Conservation (phyloP, 64 coral and sea anemone species). For the Cladopsammia gracilis region DNA sequence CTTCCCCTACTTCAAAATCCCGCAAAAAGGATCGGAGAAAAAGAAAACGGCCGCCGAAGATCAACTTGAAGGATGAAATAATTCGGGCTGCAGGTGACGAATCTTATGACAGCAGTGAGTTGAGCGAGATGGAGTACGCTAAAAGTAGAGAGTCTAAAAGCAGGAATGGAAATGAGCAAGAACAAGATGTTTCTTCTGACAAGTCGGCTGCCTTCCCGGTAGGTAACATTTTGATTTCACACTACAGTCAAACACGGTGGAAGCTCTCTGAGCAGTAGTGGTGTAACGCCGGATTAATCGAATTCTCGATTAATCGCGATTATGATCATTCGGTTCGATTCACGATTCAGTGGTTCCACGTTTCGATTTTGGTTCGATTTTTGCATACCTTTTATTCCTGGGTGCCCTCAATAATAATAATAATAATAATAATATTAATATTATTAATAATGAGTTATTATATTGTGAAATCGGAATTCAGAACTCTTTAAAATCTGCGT, state of each 20-base stretch:
- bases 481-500: no score
- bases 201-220: slow-evolving; percentile 58
- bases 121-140: slow-evolving; percentile 41
- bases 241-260: not conserved
- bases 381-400: no score
- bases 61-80: slow-evolving; percentile 35
- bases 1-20: not conserved
- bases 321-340: no score
- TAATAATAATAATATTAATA: no score
- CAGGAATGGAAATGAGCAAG: not conserved
- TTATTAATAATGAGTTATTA: no score
- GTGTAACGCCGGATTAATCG: no score
- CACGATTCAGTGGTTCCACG: no score
- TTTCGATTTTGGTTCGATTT: no score
- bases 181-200: not conserved
- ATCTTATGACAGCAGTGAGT: slow-evolving; percentile 58
- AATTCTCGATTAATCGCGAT: no score
- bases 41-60: slow-evolving; percentile 39
- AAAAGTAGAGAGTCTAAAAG: not conserved
- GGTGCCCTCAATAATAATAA: no score
- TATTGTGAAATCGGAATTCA: no score
- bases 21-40: slow-evolving; percentile 25
- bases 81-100: slow-evolving; percentile 61
- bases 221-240: not conserved
- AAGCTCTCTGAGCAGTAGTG: no score